Evolutionary conservation across 1,140 invertebrate genomes (phyloP).

Genomic region (Colletes latitarsis): DNA sequence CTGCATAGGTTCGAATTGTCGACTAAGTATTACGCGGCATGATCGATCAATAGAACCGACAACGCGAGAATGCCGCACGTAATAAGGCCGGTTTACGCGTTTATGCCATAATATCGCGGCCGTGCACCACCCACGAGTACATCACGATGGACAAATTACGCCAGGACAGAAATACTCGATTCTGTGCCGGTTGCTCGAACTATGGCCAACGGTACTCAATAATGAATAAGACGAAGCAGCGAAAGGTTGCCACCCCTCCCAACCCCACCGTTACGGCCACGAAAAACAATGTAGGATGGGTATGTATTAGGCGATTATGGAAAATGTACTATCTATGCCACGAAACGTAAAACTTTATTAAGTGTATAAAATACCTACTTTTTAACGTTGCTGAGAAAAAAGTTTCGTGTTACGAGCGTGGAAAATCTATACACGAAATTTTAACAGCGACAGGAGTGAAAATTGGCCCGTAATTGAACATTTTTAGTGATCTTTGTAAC

Average conservation of each 20-base stretch:
- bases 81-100: conserved; percentile 3
- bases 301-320: no score
- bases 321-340: no score
- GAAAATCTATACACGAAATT: no score
- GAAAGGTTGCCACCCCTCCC: no score
- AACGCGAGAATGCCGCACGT: neutral
- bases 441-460: no score
- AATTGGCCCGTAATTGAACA: no score
- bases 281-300: neutral
- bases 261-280: no score
- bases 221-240: neutral
- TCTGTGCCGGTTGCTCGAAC: neutral
- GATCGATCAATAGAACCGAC: neutral
- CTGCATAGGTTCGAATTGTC: neutral
- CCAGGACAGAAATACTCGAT: neutral
- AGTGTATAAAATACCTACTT: no score
- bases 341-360: no score
- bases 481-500: no score
- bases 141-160: conserved; percentile 15
- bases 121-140: neutral
- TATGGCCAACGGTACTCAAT: neutral
- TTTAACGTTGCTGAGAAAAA: no score
- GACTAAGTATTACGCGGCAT: neutral
- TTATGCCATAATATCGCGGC: neutral
- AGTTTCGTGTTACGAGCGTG: no score